These are phyloP conservation scores for Bolborhynchus lineola DNA, from an alignment of 2,113 vertebrate species.

Conservation along the genomic window DNA sequence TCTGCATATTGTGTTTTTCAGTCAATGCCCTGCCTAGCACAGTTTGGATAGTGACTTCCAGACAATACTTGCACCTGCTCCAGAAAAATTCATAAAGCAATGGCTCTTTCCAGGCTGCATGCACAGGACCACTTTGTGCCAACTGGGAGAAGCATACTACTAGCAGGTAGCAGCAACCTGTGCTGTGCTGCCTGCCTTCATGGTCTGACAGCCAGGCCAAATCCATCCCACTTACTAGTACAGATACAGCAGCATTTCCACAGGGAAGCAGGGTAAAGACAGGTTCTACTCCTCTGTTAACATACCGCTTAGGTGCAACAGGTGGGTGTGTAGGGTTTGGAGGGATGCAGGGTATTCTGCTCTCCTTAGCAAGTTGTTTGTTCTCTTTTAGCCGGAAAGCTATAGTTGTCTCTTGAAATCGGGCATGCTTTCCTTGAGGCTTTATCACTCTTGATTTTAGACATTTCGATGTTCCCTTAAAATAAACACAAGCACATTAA, in stretches of 20 bases:
- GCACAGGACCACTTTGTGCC: neutral
- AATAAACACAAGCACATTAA: neutral
- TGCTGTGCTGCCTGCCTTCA: neutral
- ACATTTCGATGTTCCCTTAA: conserved; percentile 32
- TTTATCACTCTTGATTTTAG: neutral
- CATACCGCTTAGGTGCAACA: conserved; percentile 73
- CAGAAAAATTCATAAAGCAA: neutral
- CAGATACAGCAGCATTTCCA: neutral
- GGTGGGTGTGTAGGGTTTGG: conserved; percentile 55
- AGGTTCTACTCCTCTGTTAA: neutral
- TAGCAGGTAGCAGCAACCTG: rapidly evolving
- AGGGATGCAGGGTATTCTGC: conserved; percentile 59
- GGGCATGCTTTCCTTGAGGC: conserved; percentile 36
- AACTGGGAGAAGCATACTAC: neutral
- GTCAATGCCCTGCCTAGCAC: neutral
- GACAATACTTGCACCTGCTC: neutral
- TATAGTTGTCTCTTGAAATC: conserved; percentile 81
- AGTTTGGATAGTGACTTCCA: neutral
- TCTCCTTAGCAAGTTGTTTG: conserved; percentile 69
- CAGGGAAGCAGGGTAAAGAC: neutral
- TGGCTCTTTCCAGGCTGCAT: neutral
- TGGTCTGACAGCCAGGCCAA: neutral
- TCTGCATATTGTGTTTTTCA: neutral
- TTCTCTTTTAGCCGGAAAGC: conserved; percentile 81
- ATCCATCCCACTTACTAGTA: neutral